Base-by-base conservation (phyloP, 2,113 vertebrate species). In the Phaetusa simplex region DNA sequence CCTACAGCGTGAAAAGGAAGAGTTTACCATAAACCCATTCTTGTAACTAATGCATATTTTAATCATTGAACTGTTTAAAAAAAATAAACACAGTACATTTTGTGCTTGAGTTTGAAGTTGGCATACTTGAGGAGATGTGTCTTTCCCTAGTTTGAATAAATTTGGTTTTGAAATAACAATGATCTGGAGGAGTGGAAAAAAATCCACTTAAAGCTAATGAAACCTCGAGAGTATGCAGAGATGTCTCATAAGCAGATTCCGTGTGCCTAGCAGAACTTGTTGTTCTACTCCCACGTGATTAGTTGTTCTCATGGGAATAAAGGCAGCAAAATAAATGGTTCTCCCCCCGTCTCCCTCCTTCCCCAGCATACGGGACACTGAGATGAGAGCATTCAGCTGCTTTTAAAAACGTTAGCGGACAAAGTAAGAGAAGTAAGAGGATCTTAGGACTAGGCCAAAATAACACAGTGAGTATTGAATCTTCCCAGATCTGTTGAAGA, bases 91-190 rank as follows among this genome's bases (percentile, higher is more conserved):
- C 38, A 62, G 82, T 61, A 67, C 61, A 74, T 94, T 93, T 77
- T 86, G 67, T 82, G 27, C 92, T 88, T 56, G 40, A 96, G 58
- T 72, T 87, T 89, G 66, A 96, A 84, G 87, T 32, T 88, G 77
- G 65, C 55, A 40, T 87, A 80, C 80, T 81, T 88, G 66, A 91
- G 71, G 65, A 91, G 93, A 86, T 80, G 20, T 58, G 72, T 88
- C 86, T 96, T 79, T 89, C 85, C 85, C 78, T 89, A 61, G 78
- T 95, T 97, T 95, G 69, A 95, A 90, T 96, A 93, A 88, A 96
- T 96, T 95, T 97, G 93, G 40, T 65, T 97, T 95, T 95, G 88
- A 93, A 97, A 96, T 91, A 94, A 96, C 87, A 96, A 87, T 94
- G 89, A 93, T 95, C 91, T 82, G 95, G 94, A 85, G 94, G 95